phyloP scores from a whole-genome alignment of 2,797 vertebrate genomes.

The Luscinia megarhynchos region DNA sequence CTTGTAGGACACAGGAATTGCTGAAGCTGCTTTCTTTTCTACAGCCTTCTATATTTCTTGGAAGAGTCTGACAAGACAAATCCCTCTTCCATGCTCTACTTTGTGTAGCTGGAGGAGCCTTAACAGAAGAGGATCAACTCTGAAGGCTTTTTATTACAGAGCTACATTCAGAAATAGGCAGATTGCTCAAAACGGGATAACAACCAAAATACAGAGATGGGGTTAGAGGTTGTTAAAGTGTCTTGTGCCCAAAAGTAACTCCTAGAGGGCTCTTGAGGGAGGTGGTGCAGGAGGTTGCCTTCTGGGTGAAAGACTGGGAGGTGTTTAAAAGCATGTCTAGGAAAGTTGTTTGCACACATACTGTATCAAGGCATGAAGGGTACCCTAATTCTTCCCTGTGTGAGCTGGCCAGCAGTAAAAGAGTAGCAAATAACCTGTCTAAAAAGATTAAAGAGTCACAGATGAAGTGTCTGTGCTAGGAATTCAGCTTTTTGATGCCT shows the following conservation, averaged over 20 bases:
- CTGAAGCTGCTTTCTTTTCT: neutral
- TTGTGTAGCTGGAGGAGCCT: neutral
- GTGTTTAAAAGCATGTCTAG: neutral
- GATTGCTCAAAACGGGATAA: neutral
- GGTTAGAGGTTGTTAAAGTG: neutral
- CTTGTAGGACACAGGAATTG: neutral
- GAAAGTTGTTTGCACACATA: neutral
- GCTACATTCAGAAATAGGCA: neutral
- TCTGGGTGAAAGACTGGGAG: neutral
- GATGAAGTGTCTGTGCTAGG: neutral
- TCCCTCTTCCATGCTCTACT: neutral
- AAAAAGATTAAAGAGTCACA: neutral
- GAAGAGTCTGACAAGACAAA: neutral
- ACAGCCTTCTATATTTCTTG: neutral
- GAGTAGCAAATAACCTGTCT: neutral
- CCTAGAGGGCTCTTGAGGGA: neutral
- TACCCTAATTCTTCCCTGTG: neutral
- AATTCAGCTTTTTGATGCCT: neutral
- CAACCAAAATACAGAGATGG: neutral
- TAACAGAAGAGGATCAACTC: neutral
- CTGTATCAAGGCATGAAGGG: neutral
- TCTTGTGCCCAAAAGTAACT: neutral
- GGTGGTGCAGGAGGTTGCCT: rapidly evolving
- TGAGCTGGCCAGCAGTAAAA: neutral
- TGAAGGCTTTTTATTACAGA: neutral